Evolutionary conservation across 2,113 vertebrate genomes (phyloP), one percentile per base, ranked within the genome.

Genomic region (Podarcis raffonei): DNA sequence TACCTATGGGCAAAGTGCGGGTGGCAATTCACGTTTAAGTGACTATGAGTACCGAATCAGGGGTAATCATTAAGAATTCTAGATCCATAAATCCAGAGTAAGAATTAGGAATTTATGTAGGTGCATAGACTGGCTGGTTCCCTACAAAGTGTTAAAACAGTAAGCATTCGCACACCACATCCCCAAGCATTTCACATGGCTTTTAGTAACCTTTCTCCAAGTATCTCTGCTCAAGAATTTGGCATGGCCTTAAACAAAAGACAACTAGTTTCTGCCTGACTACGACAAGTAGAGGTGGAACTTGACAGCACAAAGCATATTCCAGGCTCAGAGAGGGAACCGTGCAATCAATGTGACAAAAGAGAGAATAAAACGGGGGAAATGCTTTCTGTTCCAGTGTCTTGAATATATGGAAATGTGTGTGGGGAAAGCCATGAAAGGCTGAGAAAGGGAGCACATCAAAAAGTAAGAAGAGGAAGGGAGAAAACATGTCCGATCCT

Each of bases 351-450:
- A 12, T 22, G 16, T 89, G 74, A 89, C 32, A 7, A 72, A 39
- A 76, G 27, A 84, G 82, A 84, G 62, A 78, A 84, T 84, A 57
- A 88, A 77, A 76, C 15, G 18, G 65, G 59, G 74, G 48, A 69
- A 89, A 69, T 22, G 35, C 35, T 57, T 83, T 89, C 59, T 30
- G 39, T 68, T 84, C 66, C 65, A 69, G 42, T 68, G 72, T 84
- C 62, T 89, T 84, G 74, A 89, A 37, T 84, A 89, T 53, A 84
- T 81, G 86, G 65, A 72, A 72, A 87, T 80, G 35, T 62, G 62
- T 81, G 48, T 15, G 15, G 25, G n/a, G 57, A 81, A 37, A 72
- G 22, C 66, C 65, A 23, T 66, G 72, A 30, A 22, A 77, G 23
- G 23, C 18, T 66, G 3, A 77, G 39, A 69, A 68, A 86, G 53